A percentile compares a stretch with the other conserved stretches of the same genome.
These are phyloP conservation scores for Galeopsomyia nigrocyanea DNA, from an alignment of 2,888 invertebrate genomes.

Conservation along the genomic window DNA sequence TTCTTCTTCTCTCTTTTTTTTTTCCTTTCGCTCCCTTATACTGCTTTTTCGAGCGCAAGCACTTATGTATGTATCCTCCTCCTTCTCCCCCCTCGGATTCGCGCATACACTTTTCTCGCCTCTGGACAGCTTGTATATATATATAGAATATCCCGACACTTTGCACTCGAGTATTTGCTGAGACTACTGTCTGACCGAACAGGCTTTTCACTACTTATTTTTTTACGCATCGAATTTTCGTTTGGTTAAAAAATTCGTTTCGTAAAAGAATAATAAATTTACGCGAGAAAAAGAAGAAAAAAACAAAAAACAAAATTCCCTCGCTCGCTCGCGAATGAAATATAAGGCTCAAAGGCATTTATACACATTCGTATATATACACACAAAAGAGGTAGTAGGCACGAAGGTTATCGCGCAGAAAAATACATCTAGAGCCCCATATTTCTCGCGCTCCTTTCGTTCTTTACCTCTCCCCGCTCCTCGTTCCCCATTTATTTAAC, in stretches of 20 bases:
- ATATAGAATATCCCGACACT: too few relatives aligned
- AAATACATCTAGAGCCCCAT: conserved; percentile 12
- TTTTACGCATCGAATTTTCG: too few relatives aligned
- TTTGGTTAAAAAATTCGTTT: too few relatives aligned
- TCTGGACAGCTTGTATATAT: neutral
- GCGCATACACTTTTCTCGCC: conserved; percentile 7
- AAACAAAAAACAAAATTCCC: too few relatives aligned
- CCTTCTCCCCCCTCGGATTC: conserved; percentile 7
- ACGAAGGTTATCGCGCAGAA: neutral
- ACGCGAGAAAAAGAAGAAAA: too few relatives aligned
- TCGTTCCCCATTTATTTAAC: conserved; percentile 8
- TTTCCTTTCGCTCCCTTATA: conserved; percentile 36
- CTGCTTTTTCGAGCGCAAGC: conserved; percentile 32
- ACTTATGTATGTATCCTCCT: conserved; percentile 12
- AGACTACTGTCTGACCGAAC: neutral
- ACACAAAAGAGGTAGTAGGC: too few relatives aligned
- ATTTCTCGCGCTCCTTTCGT: conserved; percentile 10
- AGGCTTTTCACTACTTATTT: neutral
- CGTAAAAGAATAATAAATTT: too few relatives aligned
- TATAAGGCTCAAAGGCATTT: neutral
- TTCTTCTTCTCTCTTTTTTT: conserved; percentile 37
- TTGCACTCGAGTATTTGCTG: neutral
- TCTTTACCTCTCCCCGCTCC: too few relatives aligned
- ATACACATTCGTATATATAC: neutral
- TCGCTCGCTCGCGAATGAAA: too few relatives aligned